A percentile compares a stretch with the other conserved stretches of the same genome.
Evolutionary conservation across 2,113 vertebrate genomes (phyloP).

Genomic region (Picathartes gymnocephalus): DNA sequence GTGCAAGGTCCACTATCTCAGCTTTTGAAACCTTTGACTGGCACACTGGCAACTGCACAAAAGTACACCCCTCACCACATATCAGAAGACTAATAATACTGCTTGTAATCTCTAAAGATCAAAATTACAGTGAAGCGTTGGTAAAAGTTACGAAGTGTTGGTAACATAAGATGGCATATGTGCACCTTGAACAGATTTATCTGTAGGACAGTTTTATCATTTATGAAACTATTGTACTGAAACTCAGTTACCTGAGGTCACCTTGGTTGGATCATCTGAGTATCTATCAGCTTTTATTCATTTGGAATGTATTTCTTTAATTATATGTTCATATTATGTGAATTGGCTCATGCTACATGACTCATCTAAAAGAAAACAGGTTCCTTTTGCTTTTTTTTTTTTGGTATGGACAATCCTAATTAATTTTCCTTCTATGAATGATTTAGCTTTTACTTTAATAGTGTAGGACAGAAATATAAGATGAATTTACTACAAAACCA

Average conservation of each 20-base stretch:
- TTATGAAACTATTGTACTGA: not conserved
- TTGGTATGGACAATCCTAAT: not conserved
- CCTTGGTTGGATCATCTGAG: not conserved
- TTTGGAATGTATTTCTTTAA: not conserved
- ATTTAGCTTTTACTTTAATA: not conserved
- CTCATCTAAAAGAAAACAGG: not conserved
- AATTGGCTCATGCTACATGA: not conserved
- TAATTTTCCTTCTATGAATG: not conserved
- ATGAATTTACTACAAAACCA: not conserved
- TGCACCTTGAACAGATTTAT: not conserved
- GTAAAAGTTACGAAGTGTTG: not conserved
- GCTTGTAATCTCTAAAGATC: conserved; percentile 7
- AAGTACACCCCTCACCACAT: not conserved
- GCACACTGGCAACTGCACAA: not conserved
- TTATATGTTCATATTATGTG: not conserved
- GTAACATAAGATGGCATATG: not conserved
- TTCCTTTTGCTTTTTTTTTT: not conserved
- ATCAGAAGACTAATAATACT: conserved; percentile 18
- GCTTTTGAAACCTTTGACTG: conserved; percentile 13
- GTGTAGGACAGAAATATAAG: not conserved
- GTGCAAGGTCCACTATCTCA: not conserved
- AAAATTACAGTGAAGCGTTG: not conserved
- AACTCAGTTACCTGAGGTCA: not conserved
- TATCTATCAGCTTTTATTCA: not conserved
- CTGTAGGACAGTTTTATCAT: not conserved